Evolutionary conservation across 1,140 invertebrate species (phyloP), one percentile per base, ranked within the genome.

Genomic region (Ceratoteleas bidentatus): DNA sequence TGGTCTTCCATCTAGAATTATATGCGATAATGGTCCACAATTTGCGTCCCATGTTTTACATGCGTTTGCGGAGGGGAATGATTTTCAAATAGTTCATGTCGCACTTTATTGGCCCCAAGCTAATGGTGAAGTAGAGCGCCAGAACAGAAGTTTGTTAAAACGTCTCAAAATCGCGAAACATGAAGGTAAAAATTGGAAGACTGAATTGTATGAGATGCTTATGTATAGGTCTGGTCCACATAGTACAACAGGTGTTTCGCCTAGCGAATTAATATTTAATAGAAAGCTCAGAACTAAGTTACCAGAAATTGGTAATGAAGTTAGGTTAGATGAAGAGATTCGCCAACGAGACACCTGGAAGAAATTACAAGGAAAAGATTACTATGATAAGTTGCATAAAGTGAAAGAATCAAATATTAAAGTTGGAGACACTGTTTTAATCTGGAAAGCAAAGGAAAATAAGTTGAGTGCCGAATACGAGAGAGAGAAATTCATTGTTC

Each of bases 51-150:
- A 38, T 38, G 36, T 6, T 38, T 38, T 6, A 9, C 9, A 38
- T 5, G 5, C 5, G 9, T 6, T 9, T 38, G 9, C 5, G 9
- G 36, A 38, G 36, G 5, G 36, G 36, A 38, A 38, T 38, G 9
- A 38, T 38, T 38, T 6, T 38, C 9, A 38, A 9, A 38, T n/a
- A n/a, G n/a, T n/a, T n/a, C 36, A 38, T 38, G 5, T 9, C 5
- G 36, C 36, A 6, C 84, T 83, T 2, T 61, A 65, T 34, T 86
- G 85, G 72, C 84, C 85, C 0, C 62, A 84, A 32, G 85, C 81
- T 7, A 87, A 87, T 9, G 52, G 64, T 6, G 64, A 66, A 11
- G 52, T 66, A 0, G 62, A 66, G 52, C 50, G 52, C 0, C 82
- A 84, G 64, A 83, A 86, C 15, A 52, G 77, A 2, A 83, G 61